Percentiles rank a stretch among this genome's conserved stretches.
Evolutionary conservation across 2,797 vertebrate species (phyloP).

Genomic region (Bradypodion ventrale): DNA sequence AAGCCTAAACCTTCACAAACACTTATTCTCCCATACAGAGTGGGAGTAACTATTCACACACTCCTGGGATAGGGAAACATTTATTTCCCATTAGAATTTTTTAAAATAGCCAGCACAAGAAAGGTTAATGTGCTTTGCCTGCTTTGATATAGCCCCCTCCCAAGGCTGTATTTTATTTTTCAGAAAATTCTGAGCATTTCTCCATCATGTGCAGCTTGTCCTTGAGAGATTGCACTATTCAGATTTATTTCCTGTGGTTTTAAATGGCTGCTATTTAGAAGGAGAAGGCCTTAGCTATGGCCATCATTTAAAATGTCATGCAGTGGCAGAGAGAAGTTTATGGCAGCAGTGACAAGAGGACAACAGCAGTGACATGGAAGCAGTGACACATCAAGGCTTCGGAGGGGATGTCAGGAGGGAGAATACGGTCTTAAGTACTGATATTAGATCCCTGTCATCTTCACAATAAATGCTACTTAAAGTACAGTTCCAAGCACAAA

Average conservation of each 20-base stretch:
- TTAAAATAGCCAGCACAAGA: not conserved
- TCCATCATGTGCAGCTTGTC: not conserved
- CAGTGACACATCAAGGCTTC: not conserved
- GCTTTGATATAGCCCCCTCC: not conserved
- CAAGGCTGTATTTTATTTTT: not conserved
- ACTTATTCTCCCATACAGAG: not conserved
- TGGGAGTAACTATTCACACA: too few species aligned
- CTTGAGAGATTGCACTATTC: not conserved
- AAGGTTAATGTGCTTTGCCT: not conserved
- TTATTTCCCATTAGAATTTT: too few species aligned
- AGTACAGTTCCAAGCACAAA: not conserved
- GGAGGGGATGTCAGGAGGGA: not conserved
- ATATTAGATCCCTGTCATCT: not conserved
- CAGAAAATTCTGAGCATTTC: not conserved
- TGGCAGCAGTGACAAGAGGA: too few species aligned
- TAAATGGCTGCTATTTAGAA: not conserved
- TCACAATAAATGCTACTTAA: not conserved
- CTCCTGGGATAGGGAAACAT: too few species aligned
- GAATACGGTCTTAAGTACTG: not conserved
- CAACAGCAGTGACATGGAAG: not conserved
- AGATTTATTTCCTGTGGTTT: not conserved
- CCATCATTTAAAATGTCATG: not conserved
- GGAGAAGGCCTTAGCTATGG: not conserved
- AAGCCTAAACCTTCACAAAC: not conserved
- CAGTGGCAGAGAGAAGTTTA: not conserved